Conservation (phyloP, 2,113 vertebrate species). For the Chionomys nivalis region DNA sequence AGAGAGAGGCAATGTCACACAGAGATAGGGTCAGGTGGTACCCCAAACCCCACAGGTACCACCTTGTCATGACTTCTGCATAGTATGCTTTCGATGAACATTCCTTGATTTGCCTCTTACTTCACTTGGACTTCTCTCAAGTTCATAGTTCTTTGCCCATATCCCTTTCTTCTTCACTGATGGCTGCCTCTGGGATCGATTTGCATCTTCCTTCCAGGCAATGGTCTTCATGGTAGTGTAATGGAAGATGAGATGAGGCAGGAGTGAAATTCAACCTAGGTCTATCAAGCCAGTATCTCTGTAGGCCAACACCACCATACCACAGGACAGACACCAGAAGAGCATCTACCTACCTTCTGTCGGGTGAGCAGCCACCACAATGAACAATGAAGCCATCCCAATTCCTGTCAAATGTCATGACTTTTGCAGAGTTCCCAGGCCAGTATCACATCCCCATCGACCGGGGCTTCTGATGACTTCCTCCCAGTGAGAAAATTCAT, state of each 20-base stretch:
- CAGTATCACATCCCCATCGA: background rate
- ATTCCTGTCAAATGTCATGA: background rate
- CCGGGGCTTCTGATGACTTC: background rate
- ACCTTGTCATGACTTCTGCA: background rate
- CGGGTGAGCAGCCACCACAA: background rate
- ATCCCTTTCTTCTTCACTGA: background rate
- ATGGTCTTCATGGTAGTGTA: background rate
- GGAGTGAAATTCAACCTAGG: constrained; percentile 65
- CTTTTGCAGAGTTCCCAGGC: background rate
- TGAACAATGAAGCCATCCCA: background rate
- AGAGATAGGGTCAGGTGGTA: background rate
- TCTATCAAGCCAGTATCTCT: constrained; percentile 58
- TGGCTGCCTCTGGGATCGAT: background rate
- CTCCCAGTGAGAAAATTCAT: background rate
- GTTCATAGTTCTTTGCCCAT: background rate
- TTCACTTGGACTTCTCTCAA: background rate
- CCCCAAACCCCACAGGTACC: background rate
- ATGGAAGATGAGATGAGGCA: constrained; percentile 65
- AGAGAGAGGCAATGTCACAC: background rate
- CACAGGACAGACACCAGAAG: background rate
- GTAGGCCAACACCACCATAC: constrained; percentile 53
- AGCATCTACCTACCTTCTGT: background rate
- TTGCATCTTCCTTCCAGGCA: constrained; percentile 13
- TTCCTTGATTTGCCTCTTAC: background rate
- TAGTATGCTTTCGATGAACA: background rate